Evolutionary conservation across 1,140 invertebrate species (phyloP).

Genomic region (Chrysoperla carnea): DNA sequence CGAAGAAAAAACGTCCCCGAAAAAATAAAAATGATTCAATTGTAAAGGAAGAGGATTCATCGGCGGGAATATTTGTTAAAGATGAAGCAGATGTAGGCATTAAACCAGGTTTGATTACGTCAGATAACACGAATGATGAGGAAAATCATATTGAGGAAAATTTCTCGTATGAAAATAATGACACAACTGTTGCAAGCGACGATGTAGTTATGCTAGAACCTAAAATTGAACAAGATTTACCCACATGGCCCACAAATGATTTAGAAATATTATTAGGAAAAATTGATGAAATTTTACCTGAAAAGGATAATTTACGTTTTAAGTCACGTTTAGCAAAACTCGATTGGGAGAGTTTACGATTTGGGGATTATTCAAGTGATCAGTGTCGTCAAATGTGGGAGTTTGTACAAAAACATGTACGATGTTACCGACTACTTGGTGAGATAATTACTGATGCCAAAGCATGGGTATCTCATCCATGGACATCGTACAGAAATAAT

Average conservation of each 20-base stretch:
- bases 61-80: too few relatives aligned
- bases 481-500: conserved; percentile 21
- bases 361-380: conserved; percentile 20
- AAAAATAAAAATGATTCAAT: too few relatives aligned
- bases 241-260: conserved; percentile 13
- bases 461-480: conserved; percentile 23
- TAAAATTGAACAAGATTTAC: not conserved
- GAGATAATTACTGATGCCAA: conserved; percentile 29
- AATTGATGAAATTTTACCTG: conserved; percentile 15
- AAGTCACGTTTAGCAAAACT: conserved; percentile 12
- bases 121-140: too few relatives aligned
- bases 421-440: conserved; percentile 24
- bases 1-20: too few relatives aligned
- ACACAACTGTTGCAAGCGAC: too few relatives aligned
- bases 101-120: too few relatives aligned
- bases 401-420: conserved; percentile 20
- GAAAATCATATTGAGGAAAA: too few relatives aligned
- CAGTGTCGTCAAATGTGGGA: conserved; percentile 27
- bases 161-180: too few relatives aligned
- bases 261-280: conserved; percentile 13
- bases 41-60: too few relatives aligned
- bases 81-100: too few relatives aligned
- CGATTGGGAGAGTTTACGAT: conserved; percentile 18
- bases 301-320: conserved; percentile 13
- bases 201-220: too few relatives aligned